A percentile compares a stretch with the other conserved stretches of the same genome.
phyloP scores from a whole-genome alignment of 2,797 vertebrate species.

The Sardinella longiceps region DNA sequence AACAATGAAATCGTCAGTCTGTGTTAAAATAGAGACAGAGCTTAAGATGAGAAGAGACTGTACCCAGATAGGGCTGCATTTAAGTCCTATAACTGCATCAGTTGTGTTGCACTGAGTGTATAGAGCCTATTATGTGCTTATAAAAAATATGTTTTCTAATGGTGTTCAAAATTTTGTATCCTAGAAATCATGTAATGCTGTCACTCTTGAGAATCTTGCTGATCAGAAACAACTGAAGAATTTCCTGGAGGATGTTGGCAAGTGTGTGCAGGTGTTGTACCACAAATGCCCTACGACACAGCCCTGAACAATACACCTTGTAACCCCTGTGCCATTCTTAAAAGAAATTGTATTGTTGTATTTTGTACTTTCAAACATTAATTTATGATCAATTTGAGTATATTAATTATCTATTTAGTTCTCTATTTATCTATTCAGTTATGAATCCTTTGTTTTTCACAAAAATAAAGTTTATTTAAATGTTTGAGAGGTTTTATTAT shows the following conservation, averaged over 20 bases:
- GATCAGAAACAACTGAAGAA: accelerated
- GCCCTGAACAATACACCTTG: too few relatives aligned
- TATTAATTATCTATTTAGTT: conserved; percentile 19
- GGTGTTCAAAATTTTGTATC: background rate
- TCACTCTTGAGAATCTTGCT: background rate
- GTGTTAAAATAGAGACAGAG: too few relatives aligned
- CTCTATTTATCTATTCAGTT: conserved; percentile 51
- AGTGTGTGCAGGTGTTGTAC: background rate
- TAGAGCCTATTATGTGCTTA: too few relatives aligned
- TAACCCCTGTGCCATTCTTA: background rate
- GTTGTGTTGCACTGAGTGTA: background rate
- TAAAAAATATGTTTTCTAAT: background rate
- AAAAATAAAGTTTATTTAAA: background rate
- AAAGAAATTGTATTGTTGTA: background rate
- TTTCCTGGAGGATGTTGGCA: accelerated
- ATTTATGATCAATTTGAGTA: conserved; percentile 42
- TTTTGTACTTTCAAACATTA: conserved; percentile 33
- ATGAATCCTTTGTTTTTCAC: background rate
- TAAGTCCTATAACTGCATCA: background rate
- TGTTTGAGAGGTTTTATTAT: background rate
- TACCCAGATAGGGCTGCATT: background rate
- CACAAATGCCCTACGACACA: background rate
- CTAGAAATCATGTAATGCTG: background rate
- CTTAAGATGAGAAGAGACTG: background rate
- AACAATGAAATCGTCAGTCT: too few relatives aligned